These are phyloP conservation scores for Megaceryle alcyon DNA, from an alignment of 2,797 vertebrate species.

Conservation along the genomic window DNA sequence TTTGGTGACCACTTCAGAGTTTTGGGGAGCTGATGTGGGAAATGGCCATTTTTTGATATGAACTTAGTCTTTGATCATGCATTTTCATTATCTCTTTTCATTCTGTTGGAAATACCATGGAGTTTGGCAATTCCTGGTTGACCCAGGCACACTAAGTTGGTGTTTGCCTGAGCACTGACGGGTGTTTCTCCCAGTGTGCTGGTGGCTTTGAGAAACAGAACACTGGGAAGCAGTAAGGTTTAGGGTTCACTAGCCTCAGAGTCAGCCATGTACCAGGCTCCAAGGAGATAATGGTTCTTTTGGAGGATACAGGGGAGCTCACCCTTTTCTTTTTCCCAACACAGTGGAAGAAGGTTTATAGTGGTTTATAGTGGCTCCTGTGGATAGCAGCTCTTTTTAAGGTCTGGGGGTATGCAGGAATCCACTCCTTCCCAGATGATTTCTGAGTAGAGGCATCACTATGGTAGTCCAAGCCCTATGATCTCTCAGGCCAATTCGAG, in stretches of 20 bases:
- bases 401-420: neutral
- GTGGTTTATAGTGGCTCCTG: neutral
- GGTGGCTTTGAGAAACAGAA: neutral
- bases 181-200: neutral
- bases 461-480: neutral
- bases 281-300: neutral
- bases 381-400: fast-evolving
- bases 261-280: neutral
- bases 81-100: neutral
- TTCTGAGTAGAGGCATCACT: neutral
- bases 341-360: neutral
- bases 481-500: neutral
- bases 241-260: neutral
- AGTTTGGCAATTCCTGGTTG: neutral
- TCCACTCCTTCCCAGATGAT: neutral
- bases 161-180: neutral
- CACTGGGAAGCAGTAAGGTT: fast-evolving
- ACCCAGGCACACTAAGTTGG: neutral
- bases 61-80: fast-evolving
- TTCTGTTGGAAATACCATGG: neutral
- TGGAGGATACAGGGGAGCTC: neutral
- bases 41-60: fast-evolving
- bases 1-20: neutral
- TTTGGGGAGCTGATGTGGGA: neutral
- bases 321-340: neutral